Conservation (phyloP, 2,888 invertebrate genomes). For the Rhingia campestris region DNA sequence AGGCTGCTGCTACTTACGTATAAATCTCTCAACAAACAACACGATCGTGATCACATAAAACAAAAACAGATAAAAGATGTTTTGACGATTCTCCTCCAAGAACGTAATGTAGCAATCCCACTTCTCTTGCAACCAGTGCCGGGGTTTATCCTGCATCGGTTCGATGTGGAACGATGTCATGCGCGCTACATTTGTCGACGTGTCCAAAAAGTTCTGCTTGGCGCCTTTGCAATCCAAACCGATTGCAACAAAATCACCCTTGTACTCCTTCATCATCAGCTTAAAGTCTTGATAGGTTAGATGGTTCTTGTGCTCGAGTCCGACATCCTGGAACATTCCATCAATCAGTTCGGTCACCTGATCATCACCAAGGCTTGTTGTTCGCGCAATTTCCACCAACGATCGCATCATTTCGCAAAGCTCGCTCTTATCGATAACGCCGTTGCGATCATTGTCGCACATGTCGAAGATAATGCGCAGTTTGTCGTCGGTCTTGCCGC, state of each 20-base stretch:
- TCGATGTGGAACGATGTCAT: constrained; percentile 97
- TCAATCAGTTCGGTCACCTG: constrained; percentile 96
- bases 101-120: constrained; percentile 95
- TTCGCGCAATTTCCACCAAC: constrained; percentile 95
- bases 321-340: constrained; percentile 96
- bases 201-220: constrained; percentile 96
- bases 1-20: constrained; percentile 85
- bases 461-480: constrained; percentile 97
- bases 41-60: constrained; percentile 97
- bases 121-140: constrained; percentile 89
- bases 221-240: constrained; percentile 97
- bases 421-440: constrained; percentile 96
- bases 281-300: constrained; percentile 96
- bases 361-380: constrained; percentile 94
- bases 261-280: constrained; percentile 97
- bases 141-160: constrained; percentile 88
- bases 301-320: constrained; percentile 94
- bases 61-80: constrained; percentile 96
- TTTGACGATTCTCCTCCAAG: constrained; percentile 97
- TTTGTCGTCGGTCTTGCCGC: constrained; percentile 96
- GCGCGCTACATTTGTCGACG: constrained; percentile 96
- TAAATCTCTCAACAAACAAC: constrained; percentile 96
- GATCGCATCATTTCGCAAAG: constrained; percentile 96
- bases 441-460: constrained; percentile 97
- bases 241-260: constrained; percentile 96